Evolutionary conservation across 2,113 vertebrate species (phyloP).

Genomic region (Leuciscus idus): DNA sequence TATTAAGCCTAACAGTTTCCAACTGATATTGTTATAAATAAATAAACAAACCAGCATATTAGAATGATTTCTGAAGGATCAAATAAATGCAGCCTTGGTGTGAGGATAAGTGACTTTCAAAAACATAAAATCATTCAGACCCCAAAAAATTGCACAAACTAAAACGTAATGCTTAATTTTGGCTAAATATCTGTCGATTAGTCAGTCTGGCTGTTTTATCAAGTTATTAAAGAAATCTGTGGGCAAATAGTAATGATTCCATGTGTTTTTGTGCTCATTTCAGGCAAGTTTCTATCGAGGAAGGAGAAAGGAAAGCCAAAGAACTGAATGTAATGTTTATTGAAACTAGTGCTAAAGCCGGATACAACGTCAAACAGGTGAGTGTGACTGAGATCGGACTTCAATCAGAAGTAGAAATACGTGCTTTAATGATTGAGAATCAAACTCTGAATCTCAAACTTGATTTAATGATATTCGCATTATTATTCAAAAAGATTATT

Average conservation of each 20-base stretch:
- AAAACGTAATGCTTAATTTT: neutral
- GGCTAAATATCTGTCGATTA: neutral
- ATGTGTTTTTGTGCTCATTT: constrained; percentile 58
- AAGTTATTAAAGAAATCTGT: neutral
- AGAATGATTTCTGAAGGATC: neutral
- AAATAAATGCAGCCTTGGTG: neutral
- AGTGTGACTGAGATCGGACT: constrained; percentile 65
- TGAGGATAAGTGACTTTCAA: neutral
- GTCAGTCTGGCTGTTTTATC: too few species aligned
- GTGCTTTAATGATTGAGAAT: neutral
- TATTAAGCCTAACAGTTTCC: neutral
- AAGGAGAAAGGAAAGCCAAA: constrained; percentile 99
- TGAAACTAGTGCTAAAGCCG: constrained; percentile 99
- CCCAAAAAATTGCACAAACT: neutral
- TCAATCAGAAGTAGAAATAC: neutral
- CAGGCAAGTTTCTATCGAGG: constrained; percentile 99
- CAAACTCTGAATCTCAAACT: neutral
- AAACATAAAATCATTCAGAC: neutral
- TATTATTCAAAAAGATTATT: neutral
- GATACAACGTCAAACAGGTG: constrained; percentile 99
- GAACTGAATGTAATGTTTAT: constrained; percentile 99
- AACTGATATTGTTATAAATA: neutral
- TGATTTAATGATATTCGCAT: neutral
- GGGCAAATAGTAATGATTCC: constrained; percentile 5
- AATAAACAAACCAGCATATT: neutral